phyloP scores from a whole-genome alignment of 2,797 vertebrate species.

The Eospalax fontanierii region DNA sequence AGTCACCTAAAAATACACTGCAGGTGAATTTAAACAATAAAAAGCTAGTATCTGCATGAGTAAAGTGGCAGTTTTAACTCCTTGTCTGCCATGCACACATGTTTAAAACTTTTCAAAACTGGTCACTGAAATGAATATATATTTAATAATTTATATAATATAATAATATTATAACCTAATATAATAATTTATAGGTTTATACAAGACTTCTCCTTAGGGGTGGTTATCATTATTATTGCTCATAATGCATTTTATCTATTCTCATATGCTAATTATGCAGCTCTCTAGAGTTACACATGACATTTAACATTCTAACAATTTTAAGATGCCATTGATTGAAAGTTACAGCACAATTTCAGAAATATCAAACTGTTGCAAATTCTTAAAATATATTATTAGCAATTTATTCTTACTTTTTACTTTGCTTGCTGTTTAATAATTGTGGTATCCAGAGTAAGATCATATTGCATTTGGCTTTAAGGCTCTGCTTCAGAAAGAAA shows the following conservation, averaged over 20 bases:
- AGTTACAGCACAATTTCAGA: conserved; percentile 42
- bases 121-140: neutral
- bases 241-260: conserved; percentile 30
- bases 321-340: conserved; percentile 34
- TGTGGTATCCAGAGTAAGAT: too few relatives aligned
- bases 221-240: neutral
- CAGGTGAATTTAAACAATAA: neutral
- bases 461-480: conserved; percentile 32
- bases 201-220: neutral
- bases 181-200: neutral
- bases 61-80: conserved; percentile 15
- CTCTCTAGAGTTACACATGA: neutral
- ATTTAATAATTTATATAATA: too few relatives aligned
- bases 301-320: conserved; percentile 20
- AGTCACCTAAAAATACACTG: neutral
- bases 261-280: neutral
- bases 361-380: neutral
- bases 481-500: conserved; percentile 45
- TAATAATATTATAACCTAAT: too few relatives aligned
- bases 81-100: conserved; percentile 1
- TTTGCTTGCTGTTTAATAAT: neutral
- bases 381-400: conserved; percentile 12
- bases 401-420: neutral
- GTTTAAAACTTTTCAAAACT: conserved; percentile 36
- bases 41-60: neutral